Conservation (phyloP, 2,113 vertebrate species). For the Thunnus thynnus region DNA sequence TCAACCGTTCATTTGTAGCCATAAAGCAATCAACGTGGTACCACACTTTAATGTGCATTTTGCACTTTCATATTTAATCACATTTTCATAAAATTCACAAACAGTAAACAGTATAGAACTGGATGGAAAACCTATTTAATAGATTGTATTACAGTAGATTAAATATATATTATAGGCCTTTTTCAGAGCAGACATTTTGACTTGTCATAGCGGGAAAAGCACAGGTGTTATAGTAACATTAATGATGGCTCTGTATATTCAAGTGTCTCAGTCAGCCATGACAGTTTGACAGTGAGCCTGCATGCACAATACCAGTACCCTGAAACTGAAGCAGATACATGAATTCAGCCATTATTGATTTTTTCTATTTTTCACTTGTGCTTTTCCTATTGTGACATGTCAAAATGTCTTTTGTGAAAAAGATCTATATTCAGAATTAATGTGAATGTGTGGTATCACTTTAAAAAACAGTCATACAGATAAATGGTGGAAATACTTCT, state of each 20-base stretch:
- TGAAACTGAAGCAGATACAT: slow-evolving; percentile 27
- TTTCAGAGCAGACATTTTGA: too few relatives aligned
- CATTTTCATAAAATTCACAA: background rate
- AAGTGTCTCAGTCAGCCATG: slow-evolving; percentile 11
- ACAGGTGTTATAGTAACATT: slow-evolving; percentile 1
- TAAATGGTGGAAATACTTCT: slow-evolving; percentile 45
- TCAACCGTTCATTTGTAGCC: slow-evolving; percentile 41
- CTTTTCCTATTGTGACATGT: slow-evolving; percentile 6
- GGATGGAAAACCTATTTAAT: background rate
- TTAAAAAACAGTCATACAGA: slow-evolving; percentile 38
- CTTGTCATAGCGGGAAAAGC: background rate
- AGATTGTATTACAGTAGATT: too few relatives aligned
- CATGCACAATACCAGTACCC: slow-evolving; percentile 27
- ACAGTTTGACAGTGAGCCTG: slow-evolving; percentile 6
- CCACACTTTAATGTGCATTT: slow-evolving; percentile 9
- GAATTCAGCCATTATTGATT: slow-evolving; percentile 18
- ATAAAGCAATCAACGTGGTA: slow-evolving; percentile 17
- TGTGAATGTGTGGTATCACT: slow-evolving; percentile 14
- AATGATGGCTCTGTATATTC: slow-evolving; percentile 19
- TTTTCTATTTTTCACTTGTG: slow-evolving; percentile 1
- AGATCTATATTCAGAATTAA: background rate
- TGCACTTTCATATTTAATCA: background rate
- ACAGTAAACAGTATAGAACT: background rate
- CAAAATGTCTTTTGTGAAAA: background rate
- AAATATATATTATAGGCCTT: too few relatives aligned